Base-by-base conservation (phyloP, 2,888 invertebrate genomes). In the Caenorhabditis sp. region DNA sequence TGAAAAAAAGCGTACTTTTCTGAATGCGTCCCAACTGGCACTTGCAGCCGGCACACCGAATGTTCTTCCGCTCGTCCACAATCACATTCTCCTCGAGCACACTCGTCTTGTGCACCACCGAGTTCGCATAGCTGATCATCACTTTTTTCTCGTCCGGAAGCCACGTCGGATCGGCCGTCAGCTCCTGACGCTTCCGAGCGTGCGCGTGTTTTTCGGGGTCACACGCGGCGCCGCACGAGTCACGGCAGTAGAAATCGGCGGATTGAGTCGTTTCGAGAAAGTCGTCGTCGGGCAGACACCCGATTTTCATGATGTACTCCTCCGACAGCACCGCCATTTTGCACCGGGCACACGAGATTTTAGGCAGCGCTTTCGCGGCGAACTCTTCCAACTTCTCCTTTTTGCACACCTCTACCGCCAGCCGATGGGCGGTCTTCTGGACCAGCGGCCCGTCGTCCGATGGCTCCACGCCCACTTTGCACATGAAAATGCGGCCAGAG, bases 191-290 rank as follows among this genome's bases (percentile, higher is more conserved):
- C 20, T 62, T 73, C 22, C 24, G 30, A 32, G 6, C 46, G 50
- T 76, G 70, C 3, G 55, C 48, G 35, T 71, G 71, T 62, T 61
- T 71, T 35, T 78, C 58, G 15, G 84, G 82, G 78, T 82, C 82
- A 61, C 84, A 84, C 8, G 58, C 65, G 9, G 81, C 80, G 11
- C 82, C 84, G 62, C 85, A 84, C 46, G 80, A 78, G 39, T 84
- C 84, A 35, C 82, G 46, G 50, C 86, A 86, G 62, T 76, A 86
- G 52, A 81, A 85, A 24, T 86, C 86, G n/a, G 81, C 81, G 2
- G 79, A 78, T 8, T 84, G 84, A 2, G 80, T 71, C 1, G 83
- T 83, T 11, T 79, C 63, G 30, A 86, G 62, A 76, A 84, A 87
- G 32, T 86, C 87, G 52, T 87, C 87, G 26, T 80, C 71, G 1